Conservation (phyloP, 2,797 vertebrate genomes). For the Miichthys miiuy region DNA sequence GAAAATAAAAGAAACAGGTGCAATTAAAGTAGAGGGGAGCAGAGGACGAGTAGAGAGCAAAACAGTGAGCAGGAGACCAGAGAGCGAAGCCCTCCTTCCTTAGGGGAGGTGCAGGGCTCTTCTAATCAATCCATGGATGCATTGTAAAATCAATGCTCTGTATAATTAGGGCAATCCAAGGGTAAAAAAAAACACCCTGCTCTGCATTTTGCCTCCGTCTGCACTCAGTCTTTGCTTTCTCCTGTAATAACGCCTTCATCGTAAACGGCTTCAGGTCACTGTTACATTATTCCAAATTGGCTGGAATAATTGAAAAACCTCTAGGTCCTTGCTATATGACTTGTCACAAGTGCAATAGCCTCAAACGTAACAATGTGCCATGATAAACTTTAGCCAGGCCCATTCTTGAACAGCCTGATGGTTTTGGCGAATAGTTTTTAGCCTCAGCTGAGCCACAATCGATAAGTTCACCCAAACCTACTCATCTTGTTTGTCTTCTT, state of each 20-base stretch:
- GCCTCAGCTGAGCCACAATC: conserved; percentile 26
- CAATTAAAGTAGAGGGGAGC: conserved; percentile 38
- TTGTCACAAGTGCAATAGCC: conserved; percentile 53
- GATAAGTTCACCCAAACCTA: conserved; percentile 41
- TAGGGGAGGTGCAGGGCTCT: conserved; percentile 84
- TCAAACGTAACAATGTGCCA: conserved; percentile 49
- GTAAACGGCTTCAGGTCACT: conserved; percentile 71
- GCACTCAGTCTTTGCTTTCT: conserved; percentile 73
- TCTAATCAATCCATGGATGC: conserved; percentile 93
- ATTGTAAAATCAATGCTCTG: conserved; percentile 96
- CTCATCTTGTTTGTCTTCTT: conserved; percentile 39
- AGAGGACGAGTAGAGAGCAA: conserved; percentile 36
- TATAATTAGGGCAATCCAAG: conserved; percentile 97
- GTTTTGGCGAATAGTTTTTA: conserved; percentile 55
- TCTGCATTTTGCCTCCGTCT: conserved; percentile 77
- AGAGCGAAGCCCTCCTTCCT: conserved; percentile 79
- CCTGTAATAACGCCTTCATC: conserved; percentile 64
- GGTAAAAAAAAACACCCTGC: conserved; percentile 87
- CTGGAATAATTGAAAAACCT: conserved; percentile 73
- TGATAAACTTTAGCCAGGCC: conserved; percentile 45
- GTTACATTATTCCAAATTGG: conserved; percentile 68
- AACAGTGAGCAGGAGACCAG: conserved; percentile 39
- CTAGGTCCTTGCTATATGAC: conserved; percentile 39
- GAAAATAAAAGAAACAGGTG: conserved; percentile 29
- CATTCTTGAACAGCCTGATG: conserved; percentile 44